Conservation (phyloP, 2,113 vertebrate genomes). For the human (Homo sapiens) region DNA sequence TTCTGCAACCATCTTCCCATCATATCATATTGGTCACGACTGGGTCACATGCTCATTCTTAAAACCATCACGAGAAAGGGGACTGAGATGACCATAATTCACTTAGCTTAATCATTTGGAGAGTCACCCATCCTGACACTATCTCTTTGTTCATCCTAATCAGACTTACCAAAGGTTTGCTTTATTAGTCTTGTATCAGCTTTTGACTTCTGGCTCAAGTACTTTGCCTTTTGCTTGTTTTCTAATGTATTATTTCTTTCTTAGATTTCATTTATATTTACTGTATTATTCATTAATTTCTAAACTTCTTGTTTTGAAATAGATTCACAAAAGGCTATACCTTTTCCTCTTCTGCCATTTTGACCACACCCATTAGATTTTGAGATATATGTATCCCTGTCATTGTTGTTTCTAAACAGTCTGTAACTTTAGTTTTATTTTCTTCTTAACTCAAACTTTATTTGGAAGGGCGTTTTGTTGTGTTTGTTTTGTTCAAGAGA, state of each 20-base stretch:
- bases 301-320: background rate
- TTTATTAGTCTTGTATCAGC: background rate
- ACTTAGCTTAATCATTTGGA: background rate
- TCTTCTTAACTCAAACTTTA: background rate
- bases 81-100: background rate
- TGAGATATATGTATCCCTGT: background rate
- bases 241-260: background rate
- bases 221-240: background rate
- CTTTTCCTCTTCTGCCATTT: background rate
- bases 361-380: background rate
- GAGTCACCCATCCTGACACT: background rate
- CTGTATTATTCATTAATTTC: background rate
- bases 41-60: background rate
- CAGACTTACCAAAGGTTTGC: background rate
- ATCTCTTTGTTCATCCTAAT: background rate
- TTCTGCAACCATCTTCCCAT: background rate
- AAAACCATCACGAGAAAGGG: background rate
- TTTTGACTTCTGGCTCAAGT: background rate
- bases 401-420: background rate
- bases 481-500: background rate
- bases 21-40: background rate
- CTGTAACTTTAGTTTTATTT: background rate
- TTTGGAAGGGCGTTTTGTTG: background rate
- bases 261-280: background rate
- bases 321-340: background rate